Conservation (phyloP, 2,888 invertebrate genomes). For the Blera fallax region DNA sequence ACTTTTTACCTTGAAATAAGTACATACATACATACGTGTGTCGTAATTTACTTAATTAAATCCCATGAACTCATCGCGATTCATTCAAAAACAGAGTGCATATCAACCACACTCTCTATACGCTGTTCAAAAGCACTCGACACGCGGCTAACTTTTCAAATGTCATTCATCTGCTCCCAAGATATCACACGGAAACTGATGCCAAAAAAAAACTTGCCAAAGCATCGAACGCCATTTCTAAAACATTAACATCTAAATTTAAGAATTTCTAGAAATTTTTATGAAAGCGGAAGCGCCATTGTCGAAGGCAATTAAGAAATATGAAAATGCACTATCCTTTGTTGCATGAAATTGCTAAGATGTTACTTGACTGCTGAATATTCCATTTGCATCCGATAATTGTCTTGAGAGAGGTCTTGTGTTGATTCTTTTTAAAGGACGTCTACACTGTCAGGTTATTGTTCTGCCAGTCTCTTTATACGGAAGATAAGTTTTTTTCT, state of each 20-base stretch:
- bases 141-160: neutral
- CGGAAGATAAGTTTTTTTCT: neutral
- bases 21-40: no score
- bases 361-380: neutral
- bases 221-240: slow-evolving; percentile 8
- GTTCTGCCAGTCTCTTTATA: neutral
- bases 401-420: neutral
- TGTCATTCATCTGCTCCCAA: neutral
- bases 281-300: slow-evolving; percentile 10
- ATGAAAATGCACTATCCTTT: slow-evolving; percentile 1
- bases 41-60: slow-evolving; percentile 1
- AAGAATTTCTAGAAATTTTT: neutral
- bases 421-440: neutral
- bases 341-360: neutral
- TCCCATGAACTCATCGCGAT: slow-evolving; percentile 2
- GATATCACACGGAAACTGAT: neutral
- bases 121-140: neutral
- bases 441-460: neutral
- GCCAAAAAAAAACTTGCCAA: slow-evolving; percentile 5
- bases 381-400: neutral
- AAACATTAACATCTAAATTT: neutral
- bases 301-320: neutral
- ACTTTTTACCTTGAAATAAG: neutral
- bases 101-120: neutral
- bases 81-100: neutral